Base-by-base conservation (phyloP, 2,113 vertebrate species). In the Periophthalmus modestus region DNA sequence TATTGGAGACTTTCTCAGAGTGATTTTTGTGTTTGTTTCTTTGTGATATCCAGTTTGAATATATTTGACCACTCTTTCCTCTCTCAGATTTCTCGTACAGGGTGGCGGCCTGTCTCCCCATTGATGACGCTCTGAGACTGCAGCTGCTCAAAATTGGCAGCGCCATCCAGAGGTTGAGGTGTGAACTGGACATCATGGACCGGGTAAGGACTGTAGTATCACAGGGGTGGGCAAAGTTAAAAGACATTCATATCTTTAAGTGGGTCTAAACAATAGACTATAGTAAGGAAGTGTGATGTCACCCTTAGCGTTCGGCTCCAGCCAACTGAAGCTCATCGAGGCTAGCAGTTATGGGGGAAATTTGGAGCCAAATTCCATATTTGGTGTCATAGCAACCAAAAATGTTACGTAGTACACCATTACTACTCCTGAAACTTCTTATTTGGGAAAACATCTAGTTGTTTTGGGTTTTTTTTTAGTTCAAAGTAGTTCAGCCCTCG, bases 151-250 rank as follows among this genome's bases (percentile, higher is more conserved):
- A 97, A 86, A 98, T 99, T 11, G 96, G 97, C 24, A 99, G 97
- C 16, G 97, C 98, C 66, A 96, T 99, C 73, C 97, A 99, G 86
- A 93, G 98, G 65, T 95, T 99, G 0, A 97, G 98, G 58, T 99
- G 97, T 80, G 98, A 99, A 76, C 73, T 99, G 10, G 98, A 98
- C 82, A 99, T 99, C 76, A 98, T 99, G 97, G 97, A 97, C 89
- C 95, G 94, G 90, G 98, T 99, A 89, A 92, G 95, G 89, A 68
- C 62, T 39, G 18, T 18, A 11, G 7, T 43, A 14, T 28, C 19
- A 21, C 10, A 11, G 55, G 16, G 15, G 50, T 19, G 39, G 7
- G 39, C 39, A 43, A 43, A 43, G 11, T 7, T 19, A 5, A 50
- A 15, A 19, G 15, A 6, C 18, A 52, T 52, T 2, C 4, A 19